Evolutionary conservation across 2,797 vertebrate genomes (phyloP).

Genomic region (Crenichthys baileyi): DNA sequence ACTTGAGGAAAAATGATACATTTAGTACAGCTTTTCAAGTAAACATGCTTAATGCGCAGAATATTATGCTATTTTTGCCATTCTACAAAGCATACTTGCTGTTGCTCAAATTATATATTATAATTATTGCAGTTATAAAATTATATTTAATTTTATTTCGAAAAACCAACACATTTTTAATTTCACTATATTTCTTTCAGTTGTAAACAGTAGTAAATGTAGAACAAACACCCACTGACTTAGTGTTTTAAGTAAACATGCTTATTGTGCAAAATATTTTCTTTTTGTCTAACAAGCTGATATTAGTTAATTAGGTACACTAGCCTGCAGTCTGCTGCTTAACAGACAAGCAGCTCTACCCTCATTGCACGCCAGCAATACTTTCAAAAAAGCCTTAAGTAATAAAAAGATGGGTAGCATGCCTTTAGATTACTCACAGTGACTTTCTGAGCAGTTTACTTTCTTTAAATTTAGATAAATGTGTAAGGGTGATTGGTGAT

Average conservation of each 20-base stretch:
- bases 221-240: background rate
- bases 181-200: too few relatives aligned
- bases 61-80: background rate
- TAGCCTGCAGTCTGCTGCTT: background rate
- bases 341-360: background rate
- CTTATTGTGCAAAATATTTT: too few relatives aligned
- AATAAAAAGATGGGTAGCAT: background rate
- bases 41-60: background rate
- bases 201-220: background rate
- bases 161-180: background rate
- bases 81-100: background rate
- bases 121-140: background rate
- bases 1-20: background rate
- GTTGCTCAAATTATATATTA: background rate
- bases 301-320: background rate
- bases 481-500: background rate
- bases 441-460: too few relatives aligned
- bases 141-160: background rate
- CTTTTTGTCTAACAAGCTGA: background rate
- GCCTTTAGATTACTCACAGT: background rate
- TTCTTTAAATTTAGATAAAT: background rate
- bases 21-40: background rate
- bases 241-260: background rate
- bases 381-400: background rate
- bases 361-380: too few relatives aligned